Conservation (phyloP, 2,113 vertebrate species). For the Camelus dromedarius region DNA sequence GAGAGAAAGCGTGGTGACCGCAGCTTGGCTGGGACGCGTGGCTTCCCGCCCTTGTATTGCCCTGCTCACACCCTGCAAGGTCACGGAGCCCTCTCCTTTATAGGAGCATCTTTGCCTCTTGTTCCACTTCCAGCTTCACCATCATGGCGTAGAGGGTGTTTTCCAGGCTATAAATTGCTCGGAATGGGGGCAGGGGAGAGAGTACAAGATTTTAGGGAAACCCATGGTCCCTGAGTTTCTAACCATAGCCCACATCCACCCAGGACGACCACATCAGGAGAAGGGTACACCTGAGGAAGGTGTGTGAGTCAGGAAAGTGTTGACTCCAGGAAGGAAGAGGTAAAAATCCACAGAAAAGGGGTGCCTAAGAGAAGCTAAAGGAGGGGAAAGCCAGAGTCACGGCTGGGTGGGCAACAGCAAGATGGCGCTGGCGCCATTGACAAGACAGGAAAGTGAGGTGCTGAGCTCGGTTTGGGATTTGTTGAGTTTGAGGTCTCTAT, state of each 20-base stretch:
- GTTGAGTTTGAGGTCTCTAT: neutral
- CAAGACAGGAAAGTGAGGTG: neutral
- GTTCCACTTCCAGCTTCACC: neutral
- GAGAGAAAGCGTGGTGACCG: neutral
- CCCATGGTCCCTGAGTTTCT: neutral
- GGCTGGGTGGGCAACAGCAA: neutral
- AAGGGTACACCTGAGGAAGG: neutral
- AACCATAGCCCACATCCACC: neutral
- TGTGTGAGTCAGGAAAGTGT: neutral
- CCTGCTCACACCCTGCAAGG: no score
- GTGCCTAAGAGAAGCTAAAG: no score
- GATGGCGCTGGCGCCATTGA: fast-evolving
- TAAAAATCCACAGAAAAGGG: neutral
- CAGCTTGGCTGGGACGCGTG: no score
- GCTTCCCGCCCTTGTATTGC: neutral
- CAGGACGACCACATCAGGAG: neutral
- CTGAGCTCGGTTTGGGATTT: neutral
- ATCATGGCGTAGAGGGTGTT: neutral
- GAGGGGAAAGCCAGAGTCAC: neutral
- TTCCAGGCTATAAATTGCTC: neutral
- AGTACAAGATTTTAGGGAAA: neutral
- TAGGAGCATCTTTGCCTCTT: neutral
- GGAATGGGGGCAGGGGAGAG: neutral
- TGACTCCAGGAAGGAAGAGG: neutral
- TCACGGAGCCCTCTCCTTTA: neutral